These are phyloP conservation scores for Tetragonisca angustula DNA, from an alignment of 2,888 invertebrate genomes.

Conservation along the genomic window DNA sequence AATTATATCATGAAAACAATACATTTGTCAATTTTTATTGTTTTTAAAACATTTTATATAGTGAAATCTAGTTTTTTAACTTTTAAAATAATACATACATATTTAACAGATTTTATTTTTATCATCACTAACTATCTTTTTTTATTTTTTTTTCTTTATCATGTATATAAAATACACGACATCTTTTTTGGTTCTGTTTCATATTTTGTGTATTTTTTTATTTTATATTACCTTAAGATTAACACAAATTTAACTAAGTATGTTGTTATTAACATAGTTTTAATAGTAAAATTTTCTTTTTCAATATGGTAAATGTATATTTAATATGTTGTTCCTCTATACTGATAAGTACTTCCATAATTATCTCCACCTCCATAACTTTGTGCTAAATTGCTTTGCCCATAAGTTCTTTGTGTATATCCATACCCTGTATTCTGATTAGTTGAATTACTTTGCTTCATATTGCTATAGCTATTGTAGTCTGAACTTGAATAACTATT, in stretches of 20 bases:
- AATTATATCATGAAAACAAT: constrained; percentile 32
- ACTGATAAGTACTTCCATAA: constrained; percentile 75
- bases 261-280: constrained; percentile 42
- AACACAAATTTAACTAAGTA: constrained; percentile 58
- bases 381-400: constrained; percentile 68
- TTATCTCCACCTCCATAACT: constrained; percentile 74
- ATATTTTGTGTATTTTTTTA: constrained; percentile 24
- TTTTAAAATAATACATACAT: constrained; percentile 38
- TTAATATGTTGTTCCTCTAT: constrained; percentile 74
- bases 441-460: constrained; percentile 66
- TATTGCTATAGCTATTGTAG: constrained; percentile 72
- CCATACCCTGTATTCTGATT: constrained; percentile 73
- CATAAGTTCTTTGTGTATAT: constrained; percentile 75
- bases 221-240: constrained; percentile 34
- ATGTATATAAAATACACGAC: constrained; percentile 37
- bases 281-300: constrained; percentile 37
- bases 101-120: constrained; percentile 47
- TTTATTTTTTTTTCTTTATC: constrained; percentile 22
- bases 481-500: constrained; percentile 72
- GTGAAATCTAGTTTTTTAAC: constrained; percentile 23
- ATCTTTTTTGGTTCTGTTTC: constrained; percentile 32
- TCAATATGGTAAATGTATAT: constrained; percentile 34
- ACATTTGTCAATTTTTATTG: constrained; percentile 15
- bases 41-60: constrained; percentile 23
- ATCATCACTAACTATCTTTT: constrained; percentile 15